phyloP scores from a whole-genome alignment of 2,888 invertebrate genomes.

The Pheosia gnoma region DNA sequence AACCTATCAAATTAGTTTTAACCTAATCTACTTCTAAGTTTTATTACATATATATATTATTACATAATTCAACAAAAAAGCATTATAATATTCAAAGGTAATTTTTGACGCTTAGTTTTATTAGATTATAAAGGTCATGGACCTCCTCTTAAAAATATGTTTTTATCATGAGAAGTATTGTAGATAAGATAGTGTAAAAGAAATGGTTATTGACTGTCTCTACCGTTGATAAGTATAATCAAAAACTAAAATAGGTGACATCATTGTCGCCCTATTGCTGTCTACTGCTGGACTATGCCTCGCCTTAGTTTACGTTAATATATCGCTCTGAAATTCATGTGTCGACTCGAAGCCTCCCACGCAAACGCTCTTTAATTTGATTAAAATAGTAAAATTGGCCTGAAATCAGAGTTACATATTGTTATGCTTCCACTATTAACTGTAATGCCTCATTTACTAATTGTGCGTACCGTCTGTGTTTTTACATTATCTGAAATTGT shows the following conservation, averaged over 20 bases:
- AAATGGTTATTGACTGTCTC: too few species aligned
- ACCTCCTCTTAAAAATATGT: not conserved
- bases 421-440: not conserved
- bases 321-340: too few species aligned
- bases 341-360: not conserved
- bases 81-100: not conserved
- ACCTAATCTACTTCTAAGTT: not conserved
- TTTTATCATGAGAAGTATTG: not conserved
- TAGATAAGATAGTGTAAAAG: not conserved
- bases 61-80: not conserved
- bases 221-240: too few species aligned
- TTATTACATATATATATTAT: not conserved
- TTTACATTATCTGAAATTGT: too few species aligned
- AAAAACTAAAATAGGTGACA: too few species aligned
- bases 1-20: slow-evolving; percentile 8
- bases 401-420: not conserved
- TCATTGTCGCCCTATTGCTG: too few species aligned
- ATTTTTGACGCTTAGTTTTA: not conserved
- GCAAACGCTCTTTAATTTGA: not conserved
- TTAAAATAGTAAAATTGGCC: not conserved
- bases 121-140: not conserved
- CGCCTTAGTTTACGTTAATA: too few species aligned
- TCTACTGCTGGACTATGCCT: too few species aligned
- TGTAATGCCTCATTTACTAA: not conserved
- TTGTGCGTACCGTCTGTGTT: not conserved